Conservation (phyloP, 2,797 vertebrate genomes). For the Chaenodraco wilsoni region DNA sequence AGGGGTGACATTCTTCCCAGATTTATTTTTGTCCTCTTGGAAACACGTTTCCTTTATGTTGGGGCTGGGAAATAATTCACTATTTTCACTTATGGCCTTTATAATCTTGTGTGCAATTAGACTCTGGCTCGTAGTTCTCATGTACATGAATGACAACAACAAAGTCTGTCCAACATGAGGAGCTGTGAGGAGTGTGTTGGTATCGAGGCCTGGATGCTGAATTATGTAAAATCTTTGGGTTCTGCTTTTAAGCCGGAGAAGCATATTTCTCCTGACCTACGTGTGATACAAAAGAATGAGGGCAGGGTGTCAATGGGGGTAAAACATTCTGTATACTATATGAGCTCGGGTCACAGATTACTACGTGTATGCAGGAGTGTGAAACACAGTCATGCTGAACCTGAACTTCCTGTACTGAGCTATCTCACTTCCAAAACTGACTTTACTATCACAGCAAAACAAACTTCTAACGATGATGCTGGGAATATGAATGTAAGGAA, state of each 20-base stretch:
- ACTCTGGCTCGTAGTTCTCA: background rate
- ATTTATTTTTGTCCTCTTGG: background rate
- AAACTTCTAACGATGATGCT: background rate
- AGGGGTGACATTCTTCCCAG: background rate
- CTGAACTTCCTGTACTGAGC: background rate
- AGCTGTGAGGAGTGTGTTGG: background rate
- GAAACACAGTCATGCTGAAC: background rate
- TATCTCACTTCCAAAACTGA: background rate
- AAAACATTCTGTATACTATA: conserved; percentile 9
- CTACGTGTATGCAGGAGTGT: conserved; percentile 8
- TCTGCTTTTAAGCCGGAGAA: conserved; percentile 1
- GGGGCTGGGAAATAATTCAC: background rate
- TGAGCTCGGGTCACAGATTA: conserved; percentile 15
- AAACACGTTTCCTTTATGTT: background rate
- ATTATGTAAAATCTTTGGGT: conserved; percentile 1
- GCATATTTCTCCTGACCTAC: conserved; percentile 10
- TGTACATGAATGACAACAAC: background rate
- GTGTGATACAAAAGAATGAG: conserved; percentile 14
- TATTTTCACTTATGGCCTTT: background rate
- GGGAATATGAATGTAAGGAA: background rate
- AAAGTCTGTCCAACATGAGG: background rate
- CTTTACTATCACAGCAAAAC: conserved; percentile 14
- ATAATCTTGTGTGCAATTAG: background rate
- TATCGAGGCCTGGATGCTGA: background rate
- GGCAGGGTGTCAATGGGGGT: conserved; percentile 2